Base-by-base conservation (phyloP, 2,797 vertebrate genomes). In the Bradypus variegatus region DNA sequence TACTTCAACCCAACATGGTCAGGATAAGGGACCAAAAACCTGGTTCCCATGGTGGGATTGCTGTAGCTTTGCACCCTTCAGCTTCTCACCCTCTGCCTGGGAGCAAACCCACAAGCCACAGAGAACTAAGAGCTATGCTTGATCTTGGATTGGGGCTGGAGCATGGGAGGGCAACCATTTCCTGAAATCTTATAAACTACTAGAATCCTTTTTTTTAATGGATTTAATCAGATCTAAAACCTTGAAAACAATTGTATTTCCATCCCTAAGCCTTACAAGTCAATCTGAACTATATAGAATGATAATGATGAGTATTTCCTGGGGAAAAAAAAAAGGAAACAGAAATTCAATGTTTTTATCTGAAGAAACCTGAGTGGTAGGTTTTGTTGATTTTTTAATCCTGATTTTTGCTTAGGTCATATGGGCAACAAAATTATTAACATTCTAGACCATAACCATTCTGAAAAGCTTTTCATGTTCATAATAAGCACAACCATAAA, bases 201-300 rank as follows among this genome's bases (percentile, higher is more conserved):
- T 5, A 5, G 38, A 87, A 76, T 80, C 50, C 41, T 75, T 67
- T 81, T 13, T 50, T 50, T 50, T 50, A 50, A 55, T 53, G 77
- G 64, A 77, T 58, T 85, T 90, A 80, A 80, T 88, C 76, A 90
- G 69, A 79, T 86, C 38, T 33, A 77, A 0, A 65, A 82, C 41
- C 92, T 90, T 31, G 45, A 50, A 91, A 91, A 90, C 48, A 21
- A 80, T 88, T 82, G 8, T 78, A 55, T 88, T 79, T 76, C 45
- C 21, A 69, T 21, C 72, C 48, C 65, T 92, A 88, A 92, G 76
- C 33, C 25, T 84, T 91, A 91, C 23, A 19, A 83, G 55, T 80
- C 36, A 25, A 8, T 60, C n/a, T 80, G 38, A 93, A 78, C 62
- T 88, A 36, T 31, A 16, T 45, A 33, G 50, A 41, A 72, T 45